Base-by-base conservation (phyloP, 2,797 vertebrate genomes). In the Carduelis carduelis region DNA sequence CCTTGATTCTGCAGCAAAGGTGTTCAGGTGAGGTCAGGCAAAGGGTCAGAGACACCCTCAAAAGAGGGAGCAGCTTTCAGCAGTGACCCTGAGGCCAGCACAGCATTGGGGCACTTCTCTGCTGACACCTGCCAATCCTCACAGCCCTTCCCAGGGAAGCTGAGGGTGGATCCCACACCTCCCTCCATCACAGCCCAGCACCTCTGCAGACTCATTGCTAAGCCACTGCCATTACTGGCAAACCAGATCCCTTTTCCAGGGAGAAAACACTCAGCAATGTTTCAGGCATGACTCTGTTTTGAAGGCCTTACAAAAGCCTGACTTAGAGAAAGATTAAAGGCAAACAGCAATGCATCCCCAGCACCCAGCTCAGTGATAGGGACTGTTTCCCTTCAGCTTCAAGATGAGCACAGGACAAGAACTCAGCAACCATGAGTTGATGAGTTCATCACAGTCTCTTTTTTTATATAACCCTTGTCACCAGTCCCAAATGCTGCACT, bases 241-340 rank as follows among this genome's bases (percentile, higher is more conserved):
- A 83, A 68, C 6, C 61, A 75, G 61, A 68, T 1, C 3, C 3
- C 9, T 88, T 82, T 83, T 71, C 85, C n/a, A 56, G 30, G n/a
- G 77, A 86, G 63, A 52, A 92, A 82, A 86, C 44, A 68, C 50
- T 46, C 32, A 14, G 17, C 18, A 50, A 50, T 61, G 44, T 44
- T 91, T 94, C 63, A 77, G 80, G 46, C 50, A 81, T 3, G 37
- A 30, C 43, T 86, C 65, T 59, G 34, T 57, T 83, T 88, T 81
- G 55, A 91, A 86, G 15, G 26, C 22, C 47, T 66, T 47, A 61
- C 22, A 47, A 61, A 68, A 75, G n/a, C 24, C 74, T 91, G 35
- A 52, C 34, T 56, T 74, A 46, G 11, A 55, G 59, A 64, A 64
- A 44, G 57, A 66, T 37, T 57, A 90, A 86, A 87, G 39, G 24